Conservation (phyloP, 2,113 vertebrate species). For the Lampris megalopsis region DNA sequence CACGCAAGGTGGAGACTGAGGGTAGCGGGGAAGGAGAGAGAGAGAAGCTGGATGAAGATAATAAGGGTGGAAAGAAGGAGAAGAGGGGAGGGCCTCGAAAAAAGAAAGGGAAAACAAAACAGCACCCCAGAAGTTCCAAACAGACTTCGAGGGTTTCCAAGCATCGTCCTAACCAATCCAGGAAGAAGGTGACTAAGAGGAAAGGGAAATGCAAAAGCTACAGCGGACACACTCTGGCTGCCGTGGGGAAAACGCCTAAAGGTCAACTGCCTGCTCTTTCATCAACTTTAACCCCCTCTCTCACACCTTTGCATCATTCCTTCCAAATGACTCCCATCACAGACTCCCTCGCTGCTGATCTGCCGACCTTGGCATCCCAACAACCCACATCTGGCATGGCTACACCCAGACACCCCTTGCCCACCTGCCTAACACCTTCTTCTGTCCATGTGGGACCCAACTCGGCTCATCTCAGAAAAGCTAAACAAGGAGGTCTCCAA, state of each 20-base stretch:
- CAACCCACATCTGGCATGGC: not conserved
- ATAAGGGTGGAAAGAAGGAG: not conserved
- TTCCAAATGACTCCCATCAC: conserved; percentile 57
- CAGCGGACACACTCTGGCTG: conserved; percentile 1
- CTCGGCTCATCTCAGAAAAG: not conserved
- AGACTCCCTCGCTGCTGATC: conserved; percentile 51
- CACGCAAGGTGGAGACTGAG: conserved; percentile 1
- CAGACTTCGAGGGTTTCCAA: not conserved
- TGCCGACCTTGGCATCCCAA: not conserved
- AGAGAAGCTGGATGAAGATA: not conserved
- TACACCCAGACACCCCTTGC: not conserved
- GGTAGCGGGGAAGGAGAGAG: conserved; percentile 8
- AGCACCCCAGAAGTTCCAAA: conserved; percentile 31
- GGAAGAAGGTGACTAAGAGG: conserved; percentile 51
- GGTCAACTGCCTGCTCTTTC: conserved; percentile 65
- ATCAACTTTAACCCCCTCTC: conserved; percentile 57
- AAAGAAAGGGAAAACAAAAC: conserved; percentile 40
- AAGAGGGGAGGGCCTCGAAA: conserved; percentile 38
- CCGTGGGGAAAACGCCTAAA: conserved; percentile 38
- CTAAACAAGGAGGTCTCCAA: not conserved
- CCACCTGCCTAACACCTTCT: not conserved
- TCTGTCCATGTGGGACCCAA: not conserved
- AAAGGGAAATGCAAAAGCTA: conserved; percentile 24
- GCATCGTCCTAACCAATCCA: conserved; percentile 22
- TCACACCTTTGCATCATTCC: conserved; percentile 46